Base-by-base conservation (phyloP, 2,113 vertebrate species). In the Actenoides hombroni region DNA sequence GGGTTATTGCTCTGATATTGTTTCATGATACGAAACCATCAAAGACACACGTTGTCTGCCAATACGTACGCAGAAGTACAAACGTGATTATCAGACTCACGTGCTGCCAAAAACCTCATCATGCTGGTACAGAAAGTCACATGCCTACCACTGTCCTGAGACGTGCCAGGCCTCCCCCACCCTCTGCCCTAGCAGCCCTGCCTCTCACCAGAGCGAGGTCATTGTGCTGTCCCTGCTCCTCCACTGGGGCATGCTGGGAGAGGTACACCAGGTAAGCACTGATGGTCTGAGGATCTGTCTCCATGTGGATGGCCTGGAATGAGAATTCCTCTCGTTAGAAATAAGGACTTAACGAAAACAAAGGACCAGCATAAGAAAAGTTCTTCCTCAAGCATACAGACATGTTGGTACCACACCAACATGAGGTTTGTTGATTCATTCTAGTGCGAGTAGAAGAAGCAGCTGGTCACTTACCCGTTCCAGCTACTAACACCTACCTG, bases 221-320 rank as follows among this genome's bases (percentile, higher is more conserved):
- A 4, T 99, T 99, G 95, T 99, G 99, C 54, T 98, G 98, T 14
- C 98, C 98, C 97, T 99, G 99, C 69, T 99, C 99, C 96, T 99
- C 99, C 63, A 99, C 98, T 1, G 99, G 99, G 28, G 99, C 99
- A n/a, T 99, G 98, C 98, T 99, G 99, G 96, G 99, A 99, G 29
- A 99, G 98, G 96, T 99, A 99, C 88, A 99, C 99, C 89, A 99
- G 97, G 95, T 99, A 99, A 75, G 99, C 99, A 14, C 99, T 99
- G 97, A 99, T 99, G 44, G 99, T 99, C 97, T 99, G 99, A 8
- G 99, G 99, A 89, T 99, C 99, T 0, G 99, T 99, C 97, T 99
- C 99, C 99, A 99, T 98, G 95, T 99, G 99, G 95, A 99, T 99
- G 78, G 99, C 99, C 99, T 99, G 77, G 3, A 86, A 94, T 2